A percentile compares a stretch with the other conserved stretches of the same genome.
Evolutionary conservation across 2,797 vertebrate genomes (phyloP).

Genomic region (Calcarius lapponicus): DNA sequence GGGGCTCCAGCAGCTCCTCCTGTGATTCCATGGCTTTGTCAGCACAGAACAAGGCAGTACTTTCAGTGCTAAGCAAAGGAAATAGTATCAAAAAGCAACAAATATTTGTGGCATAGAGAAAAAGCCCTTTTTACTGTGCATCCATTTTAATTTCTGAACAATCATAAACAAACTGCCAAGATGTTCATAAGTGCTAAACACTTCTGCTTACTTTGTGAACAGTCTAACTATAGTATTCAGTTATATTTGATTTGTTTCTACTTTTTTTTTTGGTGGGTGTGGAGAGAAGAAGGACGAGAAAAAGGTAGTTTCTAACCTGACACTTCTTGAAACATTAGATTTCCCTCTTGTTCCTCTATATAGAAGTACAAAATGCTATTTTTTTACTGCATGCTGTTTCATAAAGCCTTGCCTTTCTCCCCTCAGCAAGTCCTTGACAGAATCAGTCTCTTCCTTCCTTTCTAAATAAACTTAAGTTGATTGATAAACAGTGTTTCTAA

Average conservation of each 20-base stretch:
- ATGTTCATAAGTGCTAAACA: not conserved
- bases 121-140: not conserved
- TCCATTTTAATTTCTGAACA: not conserved
- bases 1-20: not conserved
- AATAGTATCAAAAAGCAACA: not conserved
- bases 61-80: not conserved
- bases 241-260: not conserved
- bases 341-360: not conserved
- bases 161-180: not conserved
- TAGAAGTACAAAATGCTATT: not conserved
- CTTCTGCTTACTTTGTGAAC: not conserved
- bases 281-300: not conserved
- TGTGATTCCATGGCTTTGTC: not conserved
- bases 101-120: not conserved
- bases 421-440: not conserved
- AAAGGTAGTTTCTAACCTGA: not conserved
- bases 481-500: slow-evolving; percentile 17
- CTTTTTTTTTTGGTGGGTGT: not conserved
- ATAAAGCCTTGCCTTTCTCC: not conserved
- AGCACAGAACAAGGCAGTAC: not conserved
- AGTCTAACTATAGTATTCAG: not conserved
- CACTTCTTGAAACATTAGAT: not conserved
- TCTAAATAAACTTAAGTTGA: not conserved
- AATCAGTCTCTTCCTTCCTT: not conserved
- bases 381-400: not conserved